These are phyloP conservation scores for Bucco capensis DNA, from an alignment of 2,113 vertebrate genomes.

Conservation along the genomic window DNA sequence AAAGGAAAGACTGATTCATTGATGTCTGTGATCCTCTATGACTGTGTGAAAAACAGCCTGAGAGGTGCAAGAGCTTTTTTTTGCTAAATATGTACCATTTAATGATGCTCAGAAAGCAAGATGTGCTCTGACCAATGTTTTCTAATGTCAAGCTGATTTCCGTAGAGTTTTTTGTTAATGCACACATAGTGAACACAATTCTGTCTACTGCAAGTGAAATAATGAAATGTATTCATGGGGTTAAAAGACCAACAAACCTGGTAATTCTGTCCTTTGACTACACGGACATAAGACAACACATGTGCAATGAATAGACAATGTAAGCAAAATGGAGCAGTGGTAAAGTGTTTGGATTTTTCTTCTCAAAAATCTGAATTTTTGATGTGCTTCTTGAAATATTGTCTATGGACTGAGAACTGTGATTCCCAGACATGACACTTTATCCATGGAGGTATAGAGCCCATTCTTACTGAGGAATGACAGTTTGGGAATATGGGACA, in stretches of 20 bases:
- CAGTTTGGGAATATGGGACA: background rate
- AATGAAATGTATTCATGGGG: background rate
- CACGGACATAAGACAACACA: background rate
- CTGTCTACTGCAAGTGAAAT: background rate
- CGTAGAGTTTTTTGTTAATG: background rate
- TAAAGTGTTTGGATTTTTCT: background rate
- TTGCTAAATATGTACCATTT: background rate
- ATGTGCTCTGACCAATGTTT: background rate
- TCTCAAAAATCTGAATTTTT: background rate
- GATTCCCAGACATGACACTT: fast-evolving
- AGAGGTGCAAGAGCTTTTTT: background rate
- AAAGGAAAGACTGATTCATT: background rate
- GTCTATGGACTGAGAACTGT: background rate
- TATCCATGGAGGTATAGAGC: background rate
- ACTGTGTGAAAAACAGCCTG: background rate
- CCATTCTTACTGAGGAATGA: fast-evolving
- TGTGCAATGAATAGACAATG: background rate
- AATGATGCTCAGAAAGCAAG: background rate
- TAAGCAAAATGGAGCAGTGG: background rate
- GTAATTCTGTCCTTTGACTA: background rate
- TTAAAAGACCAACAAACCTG: background rate
- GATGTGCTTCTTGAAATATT: background rate
- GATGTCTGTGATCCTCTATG: background rate
- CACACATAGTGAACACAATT: background rate
- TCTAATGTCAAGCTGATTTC: background rate